phyloP scores from a whole-genome alignment of 2,888 invertebrate genomes.

The Phlogophora meticulosa region DNA sequence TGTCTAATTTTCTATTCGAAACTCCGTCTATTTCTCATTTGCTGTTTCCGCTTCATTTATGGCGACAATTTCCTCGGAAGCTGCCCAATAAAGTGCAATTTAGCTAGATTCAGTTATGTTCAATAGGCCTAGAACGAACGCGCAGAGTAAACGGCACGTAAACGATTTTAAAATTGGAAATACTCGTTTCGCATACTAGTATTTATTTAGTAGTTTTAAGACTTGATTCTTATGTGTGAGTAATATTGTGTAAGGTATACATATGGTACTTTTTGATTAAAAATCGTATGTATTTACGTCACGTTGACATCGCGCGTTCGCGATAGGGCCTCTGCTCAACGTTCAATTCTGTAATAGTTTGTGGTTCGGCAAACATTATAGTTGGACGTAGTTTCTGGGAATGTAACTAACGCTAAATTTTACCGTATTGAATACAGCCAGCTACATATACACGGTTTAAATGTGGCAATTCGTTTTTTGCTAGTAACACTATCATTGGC shows the following conservation, averaged over 20 bases:
- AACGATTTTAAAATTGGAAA: too few species aligned
- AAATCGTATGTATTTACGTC: too few species aligned
- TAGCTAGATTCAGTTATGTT: slow-evolving; percentile 30
- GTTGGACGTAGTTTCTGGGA: slow-evolving; percentile 6
- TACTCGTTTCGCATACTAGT: too few species aligned
- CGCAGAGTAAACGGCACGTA: too few species aligned
- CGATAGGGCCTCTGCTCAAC: not conserved
- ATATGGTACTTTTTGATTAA: too few species aligned
- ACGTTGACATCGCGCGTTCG: too few species aligned
- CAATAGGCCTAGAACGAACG: not conserved
- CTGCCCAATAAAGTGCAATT: slow-evolving; percentile 33
- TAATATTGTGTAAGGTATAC: too few species aligned
- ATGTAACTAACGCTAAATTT: not conserved
- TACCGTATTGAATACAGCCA: not conserved
- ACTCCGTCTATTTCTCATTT: slow-evolving; percentile 17
- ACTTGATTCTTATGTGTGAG: too few species aligned
- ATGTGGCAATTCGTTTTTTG: not conserved
- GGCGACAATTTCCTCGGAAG: slow-evolving; percentile 17
- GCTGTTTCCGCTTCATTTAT: slow-evolving; percentile 21
- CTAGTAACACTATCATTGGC: not conserved
- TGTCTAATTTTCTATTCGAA: not conserved
- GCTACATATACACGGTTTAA: not conserved
- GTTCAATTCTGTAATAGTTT: slow-evolving; percentile 21
- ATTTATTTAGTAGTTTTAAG: too few species aligned
- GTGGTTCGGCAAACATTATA: not conserved